A percentile compares a stretch with the other conserved stretches of the same genome.
phyloP scores from a whole-genome alignment of 2,797 vertebrate genomes.

The Discoglossus pictus region DNA sequence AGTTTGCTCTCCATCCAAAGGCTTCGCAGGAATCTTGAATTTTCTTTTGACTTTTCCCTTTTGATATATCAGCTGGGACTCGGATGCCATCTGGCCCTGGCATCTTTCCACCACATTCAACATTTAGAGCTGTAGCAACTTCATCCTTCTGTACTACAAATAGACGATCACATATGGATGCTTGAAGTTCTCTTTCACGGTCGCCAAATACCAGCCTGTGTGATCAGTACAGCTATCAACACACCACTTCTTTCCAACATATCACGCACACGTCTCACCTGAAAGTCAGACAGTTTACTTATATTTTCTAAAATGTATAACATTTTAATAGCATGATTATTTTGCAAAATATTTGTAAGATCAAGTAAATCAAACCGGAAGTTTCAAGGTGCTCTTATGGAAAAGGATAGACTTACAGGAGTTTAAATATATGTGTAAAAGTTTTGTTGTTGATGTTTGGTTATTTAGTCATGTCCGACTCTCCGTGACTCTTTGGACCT shows the following conservation, averaged over 20 bases:
- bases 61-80: constrained; percentile 47
- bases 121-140: constrained; percentile 36
- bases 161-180: constrained; percentile 48
- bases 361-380: constrained; percentile 16
- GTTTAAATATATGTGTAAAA: no score
- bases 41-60: constrained; percentile 46
- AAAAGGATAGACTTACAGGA: no score
- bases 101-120: constrained; percentile 44
- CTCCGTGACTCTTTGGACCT: no score
- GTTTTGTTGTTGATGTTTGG: no score
- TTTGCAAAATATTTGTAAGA: constrained; percentile 24
- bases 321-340: constrained; percentile 4
- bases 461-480: no score
- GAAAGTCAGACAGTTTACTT: no score
- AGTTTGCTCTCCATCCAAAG: constrained; percentile 24
- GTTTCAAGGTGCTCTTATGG: constrained; percentile 15
- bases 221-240: neutral
- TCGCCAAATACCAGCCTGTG: constrained; percentile 25
- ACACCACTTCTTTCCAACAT: constrained; percentile 2
- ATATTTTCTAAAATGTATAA: no score
- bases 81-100: constrained; percentile 45
- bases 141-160: constrained; percentile 48
- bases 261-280: constrained; percentile 8
- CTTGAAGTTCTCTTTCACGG: constrained; percentile 12
- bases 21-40: constrained; percentile 39